Percentiles rank a stretch among this genome's conserved stretches.
Conservation (phyloP, 1,140 invertebrate genomes). For the Cephus cinctus region DNA sequence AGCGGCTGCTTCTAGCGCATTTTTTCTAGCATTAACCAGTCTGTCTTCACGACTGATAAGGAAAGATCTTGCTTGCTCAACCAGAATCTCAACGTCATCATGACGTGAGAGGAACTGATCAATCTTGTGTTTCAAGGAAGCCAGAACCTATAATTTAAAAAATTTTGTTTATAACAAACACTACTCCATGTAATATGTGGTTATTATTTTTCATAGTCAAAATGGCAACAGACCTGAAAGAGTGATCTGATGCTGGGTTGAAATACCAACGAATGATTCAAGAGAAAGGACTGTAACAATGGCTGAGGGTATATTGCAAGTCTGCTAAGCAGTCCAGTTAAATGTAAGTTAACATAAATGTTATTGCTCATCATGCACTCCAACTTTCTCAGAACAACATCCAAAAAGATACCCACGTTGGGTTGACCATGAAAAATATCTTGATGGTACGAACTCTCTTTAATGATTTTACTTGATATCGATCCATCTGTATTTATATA, state of each 20-base stretch:
- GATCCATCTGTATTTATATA: slow-evolving; percentile 7
- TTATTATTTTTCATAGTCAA: slow-evolving; percentile 9
- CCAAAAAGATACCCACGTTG: slow-evolving; percentile 69
- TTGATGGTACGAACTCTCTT: slow-evolving; percentile 24
- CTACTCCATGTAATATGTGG: slow-evolving; percentile 2
- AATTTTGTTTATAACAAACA: slow-evolving; percentile 14
- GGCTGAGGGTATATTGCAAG: slow-evolving; percentile 87
- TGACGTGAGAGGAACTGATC: slow-evolving; percentile 75
- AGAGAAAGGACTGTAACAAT: slow-evolving; percentile 80
- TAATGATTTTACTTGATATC: slow-evolving; percentile 22
- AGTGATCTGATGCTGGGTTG: slow-evolving; percentile 89
- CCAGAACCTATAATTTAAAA: slow-evolving; percentile 68
- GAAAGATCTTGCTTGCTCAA: slow-evolving; percentile 73
- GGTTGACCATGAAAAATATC: slow-evolving; percentile 41
- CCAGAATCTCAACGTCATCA: slow-evolving; percentile 66
- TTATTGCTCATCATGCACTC: slow-evolving; percentile 84
- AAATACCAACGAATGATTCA: slow-evolving; percentile 83
- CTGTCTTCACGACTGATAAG: slow-evolving; percentile 75
- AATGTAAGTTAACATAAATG: slow-evolving; percentile 82
- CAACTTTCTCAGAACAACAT: slow-evolving; percentile 77
- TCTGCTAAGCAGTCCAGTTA: slow-evolving; percentile 84
- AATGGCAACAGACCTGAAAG: slow-evolving; percentile 69
- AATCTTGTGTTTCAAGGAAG: slow-evolving; percentile 82
- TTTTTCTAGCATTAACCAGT: slow-evolving; percentile 66
- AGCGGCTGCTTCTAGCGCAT: slow-evolving; percentile 56